Conservation (phyloP, 2,113 vertebrate species). For the Eubucco bourcierii region DNA sequence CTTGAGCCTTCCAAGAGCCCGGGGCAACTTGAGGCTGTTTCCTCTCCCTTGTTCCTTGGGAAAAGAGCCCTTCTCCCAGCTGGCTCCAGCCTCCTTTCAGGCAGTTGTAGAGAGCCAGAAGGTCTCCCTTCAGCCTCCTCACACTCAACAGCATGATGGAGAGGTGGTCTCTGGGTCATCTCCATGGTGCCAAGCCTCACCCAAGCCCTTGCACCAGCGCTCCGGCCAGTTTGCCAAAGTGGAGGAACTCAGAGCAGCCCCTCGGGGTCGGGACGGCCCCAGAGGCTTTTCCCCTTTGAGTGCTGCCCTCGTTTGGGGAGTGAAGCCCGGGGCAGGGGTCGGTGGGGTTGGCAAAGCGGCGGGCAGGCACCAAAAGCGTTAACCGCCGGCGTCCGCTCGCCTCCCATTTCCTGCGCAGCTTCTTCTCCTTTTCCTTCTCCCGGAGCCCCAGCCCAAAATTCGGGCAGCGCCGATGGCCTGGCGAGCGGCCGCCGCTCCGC, state of each 20-base stretch:
- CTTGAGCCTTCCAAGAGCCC: no score
- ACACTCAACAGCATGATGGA: no score
- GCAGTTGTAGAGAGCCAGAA: no score
- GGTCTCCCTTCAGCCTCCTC: no score
- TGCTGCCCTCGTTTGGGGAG: background rate
- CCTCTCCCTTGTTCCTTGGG: no score
- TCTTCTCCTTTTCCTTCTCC: conserved; percentile 31
- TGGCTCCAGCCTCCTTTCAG: no score
- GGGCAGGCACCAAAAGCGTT: background rate
- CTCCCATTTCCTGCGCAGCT: conserved; percentile 12
- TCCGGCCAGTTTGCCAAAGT: background rate
- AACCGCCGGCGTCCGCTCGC: background rate
- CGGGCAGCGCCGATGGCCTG: background rate
- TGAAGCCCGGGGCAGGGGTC: background rate
- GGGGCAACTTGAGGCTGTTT: no score
- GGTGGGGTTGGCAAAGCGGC: background rate
- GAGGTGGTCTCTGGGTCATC: no score
- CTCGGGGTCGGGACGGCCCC: fast-evolving
- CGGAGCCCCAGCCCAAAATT: no score
- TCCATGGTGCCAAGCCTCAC: background rate
- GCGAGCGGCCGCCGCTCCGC: background rate
- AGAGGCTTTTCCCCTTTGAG: fast-evolving
- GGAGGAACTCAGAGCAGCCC: background rate
- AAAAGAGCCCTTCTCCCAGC: no score
- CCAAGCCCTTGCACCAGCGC: background rate